Percentiles rank a stretch among this genome's conserved stretches.
Conservation (phyloP, 2,888 invertebrate species). For the Sclerodermus sp. region DNA sequence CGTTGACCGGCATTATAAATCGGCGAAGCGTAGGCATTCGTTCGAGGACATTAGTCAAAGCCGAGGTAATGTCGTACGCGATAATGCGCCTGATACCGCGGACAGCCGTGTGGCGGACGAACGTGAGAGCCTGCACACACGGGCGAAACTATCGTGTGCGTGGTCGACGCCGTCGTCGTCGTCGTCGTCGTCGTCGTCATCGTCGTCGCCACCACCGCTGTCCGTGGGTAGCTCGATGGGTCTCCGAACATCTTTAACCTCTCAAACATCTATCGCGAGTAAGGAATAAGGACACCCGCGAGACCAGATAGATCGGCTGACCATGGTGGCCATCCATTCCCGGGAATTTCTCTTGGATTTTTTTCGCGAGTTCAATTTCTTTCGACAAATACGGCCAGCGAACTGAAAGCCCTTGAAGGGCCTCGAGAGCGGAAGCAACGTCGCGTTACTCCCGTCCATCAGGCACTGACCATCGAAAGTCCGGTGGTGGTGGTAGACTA, state of each 20-base stretch:
- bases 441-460: too few relatives aligned
- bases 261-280: constrained; percentile 17
- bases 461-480: too few relatives aligned
- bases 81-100: constrained; percentile 55
- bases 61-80: constrained; percentile 53
- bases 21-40: constrained; percentile 57
- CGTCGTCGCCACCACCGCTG: too few relatives aligned
- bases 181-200: too few relatives aligned
- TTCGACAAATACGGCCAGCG: too few relatives aligned
- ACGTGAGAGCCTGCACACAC: constrained; percentile 6
- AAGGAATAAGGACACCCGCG: neutral
- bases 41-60: constrained; percentile 58
- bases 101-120: constrained; percentile 12
- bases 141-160: neutral
- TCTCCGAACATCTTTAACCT: constrained; percentile 21
- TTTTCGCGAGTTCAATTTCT: too few relatives aligned
- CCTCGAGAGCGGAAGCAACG: too few relatives aligned
- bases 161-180: too few relatives aligned
- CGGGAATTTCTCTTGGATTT: too few relatives aligned
- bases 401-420: too few relatives aligned
- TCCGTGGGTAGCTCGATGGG: constrained; percentile 21
- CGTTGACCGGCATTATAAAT: constrained; percentile 57
- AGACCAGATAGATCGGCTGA: neutral
- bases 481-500: too few relatives aligned
- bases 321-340: too few relatives aligned